Percentiles rank a stretch among this genome's conserved stretches.
Evolutionary conservation across 2,888 invertebrate species (phyloP).

Genomic region (Leptogaster cylindrica): DNA sequence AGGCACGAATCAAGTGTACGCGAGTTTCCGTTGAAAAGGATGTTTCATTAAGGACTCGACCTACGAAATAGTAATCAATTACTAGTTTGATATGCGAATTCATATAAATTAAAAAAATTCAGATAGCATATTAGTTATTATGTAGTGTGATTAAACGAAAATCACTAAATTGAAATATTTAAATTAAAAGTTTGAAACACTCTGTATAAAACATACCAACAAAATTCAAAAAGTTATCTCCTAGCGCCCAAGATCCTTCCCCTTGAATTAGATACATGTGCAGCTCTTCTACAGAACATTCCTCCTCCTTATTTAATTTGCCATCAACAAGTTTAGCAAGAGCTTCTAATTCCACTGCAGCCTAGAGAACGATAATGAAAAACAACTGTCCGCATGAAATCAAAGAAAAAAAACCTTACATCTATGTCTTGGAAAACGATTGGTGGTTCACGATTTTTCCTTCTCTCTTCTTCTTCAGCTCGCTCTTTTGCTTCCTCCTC

Average conservation of each 20-base stretch:
- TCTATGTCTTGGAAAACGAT: slow-evolving; percentile 79
- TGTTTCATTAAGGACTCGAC: slow-evolving; percentile 70
- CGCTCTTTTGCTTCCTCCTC: slow-evolving; percentile 70
- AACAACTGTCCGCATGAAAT: slow-evolving; percentile 16
- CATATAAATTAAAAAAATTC: too few relatives aligned
- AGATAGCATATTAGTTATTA: too few relatives aligned
- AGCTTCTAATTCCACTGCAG: slow-evolving; percentile 75
- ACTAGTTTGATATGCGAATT: background rate
- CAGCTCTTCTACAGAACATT: slow-evolving; percentile 77
- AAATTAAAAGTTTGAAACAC: too few relatives aligned
- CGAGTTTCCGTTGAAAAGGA: slow-evolving; percentile 68
- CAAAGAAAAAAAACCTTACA: too few relatives aligned
- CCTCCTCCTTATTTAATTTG: slow-evolving; percentile 76
- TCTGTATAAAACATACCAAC: slow-evolving; percentile 66
- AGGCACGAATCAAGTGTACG: slow-evolving; percentile 72
- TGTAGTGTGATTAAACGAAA: too few relatives aligned
- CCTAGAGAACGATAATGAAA: slow-evolving; percentile 61
- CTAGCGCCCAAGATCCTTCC: slow-evolving; percentile 91
- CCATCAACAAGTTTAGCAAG: slow-evolving; percentile 73
- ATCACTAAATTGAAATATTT: too few relatives aligned
- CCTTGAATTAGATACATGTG: slow-evolving; percentile 87
- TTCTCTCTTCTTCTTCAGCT: slow-evolving; percentile 72
- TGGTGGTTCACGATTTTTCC: slow-evolving; percentile 77
- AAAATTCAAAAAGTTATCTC: slow-evolving; percentile 84
- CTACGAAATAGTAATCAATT: slow-evolving; percentile 43